phyloP scores from a whole-genome alignment of 2,113 vertebrate species.

The Gymnorhina tibicen region DNA sequence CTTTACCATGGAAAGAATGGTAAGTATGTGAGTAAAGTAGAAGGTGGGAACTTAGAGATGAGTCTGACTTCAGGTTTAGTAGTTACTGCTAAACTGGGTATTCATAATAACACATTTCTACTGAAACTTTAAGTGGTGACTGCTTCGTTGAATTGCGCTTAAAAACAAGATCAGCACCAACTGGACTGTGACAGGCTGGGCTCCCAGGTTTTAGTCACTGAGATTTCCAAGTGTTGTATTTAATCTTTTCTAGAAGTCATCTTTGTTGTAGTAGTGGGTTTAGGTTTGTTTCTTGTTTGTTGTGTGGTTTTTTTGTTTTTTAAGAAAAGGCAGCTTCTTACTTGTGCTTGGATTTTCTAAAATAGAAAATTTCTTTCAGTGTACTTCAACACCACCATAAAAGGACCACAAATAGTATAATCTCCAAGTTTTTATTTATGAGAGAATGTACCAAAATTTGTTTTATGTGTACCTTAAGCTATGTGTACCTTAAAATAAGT shows the following conservation, averaged over 20 bases:
- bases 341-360: not conserved
- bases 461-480: not conserved
- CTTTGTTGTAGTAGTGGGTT: not conserved
- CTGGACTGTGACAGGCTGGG: not conserved
- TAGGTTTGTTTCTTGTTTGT: not conserved
- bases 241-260: not conserved
- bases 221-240: not conserved
- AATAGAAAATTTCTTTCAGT: not conserved
- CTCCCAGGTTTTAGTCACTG: not conserved
- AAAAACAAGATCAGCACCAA: not conserved
- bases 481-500: not conserved
- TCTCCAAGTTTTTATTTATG: not conserved
- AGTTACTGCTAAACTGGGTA: not conserved
- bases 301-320: rapidly evolving
- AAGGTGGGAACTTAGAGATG: not conserved
- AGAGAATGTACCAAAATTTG: not conserved
- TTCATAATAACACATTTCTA: not conserved
- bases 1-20: not conserved
- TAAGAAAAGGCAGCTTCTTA: not conserved
- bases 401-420: not conserved
- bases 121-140: not conserved
- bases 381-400: not conserved
- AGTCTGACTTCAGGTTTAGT: not conserved
- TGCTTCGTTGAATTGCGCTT: not conserved
- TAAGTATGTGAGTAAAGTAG: rapidly evolving